phyloP scores from a whole-genome alignment of 1,140 invertebrate species.

The Orchestia grillus region DNA sequence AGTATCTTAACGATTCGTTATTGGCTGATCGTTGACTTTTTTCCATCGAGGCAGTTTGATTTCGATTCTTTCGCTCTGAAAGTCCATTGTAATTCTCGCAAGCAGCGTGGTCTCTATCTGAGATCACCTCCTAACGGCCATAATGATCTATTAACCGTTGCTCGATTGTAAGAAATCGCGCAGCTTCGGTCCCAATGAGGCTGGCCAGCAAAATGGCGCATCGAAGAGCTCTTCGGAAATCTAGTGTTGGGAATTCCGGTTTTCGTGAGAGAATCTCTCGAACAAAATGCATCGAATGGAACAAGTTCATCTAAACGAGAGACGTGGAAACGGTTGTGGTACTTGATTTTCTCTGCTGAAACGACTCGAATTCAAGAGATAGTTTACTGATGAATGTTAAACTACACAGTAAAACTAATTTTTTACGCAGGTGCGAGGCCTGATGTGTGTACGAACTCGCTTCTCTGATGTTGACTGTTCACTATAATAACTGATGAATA shows the following conservation, averaged over 20 bases:
- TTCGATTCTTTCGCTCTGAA: slow-evolving; percentile 3
- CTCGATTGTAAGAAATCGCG: slow-evolving; percentile 39
- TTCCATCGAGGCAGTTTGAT: background rate
- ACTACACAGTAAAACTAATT: background rate
- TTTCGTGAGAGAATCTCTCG: background rate
- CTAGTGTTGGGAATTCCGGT: background rate
- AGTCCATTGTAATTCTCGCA: slow-evolving; percentile 17
- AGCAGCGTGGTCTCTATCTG: slow-evolving; percentile 24
- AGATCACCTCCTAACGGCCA: slow-evolving; percentile 34
- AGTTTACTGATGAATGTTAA: background rate
- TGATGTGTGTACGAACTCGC: background rate
- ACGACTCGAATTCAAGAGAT: background rate
- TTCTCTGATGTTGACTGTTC: no score
- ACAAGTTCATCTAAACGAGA: background rate
- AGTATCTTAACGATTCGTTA: background rate
- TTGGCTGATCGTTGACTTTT: background rate
- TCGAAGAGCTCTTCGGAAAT: background rate
- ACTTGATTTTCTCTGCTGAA: background rate
- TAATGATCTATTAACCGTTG: slow-evolving; percentile 35
- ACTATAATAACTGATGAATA: no score
- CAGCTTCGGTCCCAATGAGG: slow-evolving; percentile 16
- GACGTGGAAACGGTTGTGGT: background rate
- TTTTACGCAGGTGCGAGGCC: background rate
- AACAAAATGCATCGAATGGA: background rate
- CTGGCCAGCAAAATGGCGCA: background rate